Evolutionary conservation across 2,113 vertebrate genomes (phyloP), one percentile per base, ranked within the genome.

Genomic region (Calidris pugnax): DNA sequence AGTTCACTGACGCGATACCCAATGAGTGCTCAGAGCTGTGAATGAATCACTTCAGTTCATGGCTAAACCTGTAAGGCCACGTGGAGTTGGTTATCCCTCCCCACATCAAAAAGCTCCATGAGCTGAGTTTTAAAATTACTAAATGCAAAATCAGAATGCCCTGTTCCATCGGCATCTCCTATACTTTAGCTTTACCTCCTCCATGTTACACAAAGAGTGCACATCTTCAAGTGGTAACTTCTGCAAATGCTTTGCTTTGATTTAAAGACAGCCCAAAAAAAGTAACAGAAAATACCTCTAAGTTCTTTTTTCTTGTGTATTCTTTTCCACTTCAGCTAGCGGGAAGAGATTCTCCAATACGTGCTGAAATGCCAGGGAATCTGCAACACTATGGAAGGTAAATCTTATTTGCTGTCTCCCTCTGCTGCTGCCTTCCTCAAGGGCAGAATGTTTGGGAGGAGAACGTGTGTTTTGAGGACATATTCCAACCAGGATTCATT

Each of bases 311-410:
- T 82, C 28, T 37, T 24, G 3, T 55, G 37, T 96, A 78, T 89
- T 93, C 23, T 85, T 78, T 68, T 72, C 18, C 4, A 1, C 35
- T 96, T 56, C 94, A 99, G 99, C 96, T 99, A 96, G 99, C 99
- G 0, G 99, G 99, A 95, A 99, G 99, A 94, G 99, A 99, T 98
- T 99, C 99, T 89, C 99, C 99, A 50, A 96, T 99, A 60, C 98
- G 99, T 93, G 98, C 99, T 41, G 99, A 99, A 97, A 98, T 99
- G 95, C 98, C 99, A 47, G 99, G 99, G 94, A 99, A 99, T 96
- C 98, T 99, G 69, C 98, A 99, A 72, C 99, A 99, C 97, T 99
- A 99, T 33, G 99, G 99, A 94, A 99, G 99, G 99, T 99, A 98
- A 96, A 56, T 87, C 64, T 33, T 69, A 33, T 30, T 93, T 35